Percentiles rank a stretch among this genome's conserved stretches.
Conservation (phyloP, 2,888 invertebrate species). For the Cosmopolites sordidus region DNA sequence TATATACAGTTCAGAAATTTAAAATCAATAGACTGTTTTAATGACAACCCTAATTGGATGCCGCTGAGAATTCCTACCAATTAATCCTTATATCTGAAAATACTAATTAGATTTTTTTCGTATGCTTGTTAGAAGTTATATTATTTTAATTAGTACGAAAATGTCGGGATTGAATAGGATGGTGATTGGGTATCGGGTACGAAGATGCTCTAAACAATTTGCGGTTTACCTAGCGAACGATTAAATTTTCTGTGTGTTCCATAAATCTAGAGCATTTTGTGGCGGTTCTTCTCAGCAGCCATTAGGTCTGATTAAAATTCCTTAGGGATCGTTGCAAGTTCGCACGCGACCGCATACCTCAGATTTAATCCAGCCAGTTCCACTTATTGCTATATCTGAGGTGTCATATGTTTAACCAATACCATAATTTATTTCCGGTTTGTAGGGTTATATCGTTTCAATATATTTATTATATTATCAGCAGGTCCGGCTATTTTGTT, state of each 20-base stretch:
- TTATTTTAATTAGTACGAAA: no score
- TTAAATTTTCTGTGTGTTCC: conserved; percentile 21
- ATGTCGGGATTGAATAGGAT: no score
- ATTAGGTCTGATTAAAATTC: conserved; percentile 25
- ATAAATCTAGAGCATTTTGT: conserved; percentile 22
- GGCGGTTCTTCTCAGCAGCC: conserved; percentile 17
- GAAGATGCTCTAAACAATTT: conserved; percentile 19
- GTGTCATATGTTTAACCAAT: not conserved
- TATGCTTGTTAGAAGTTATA: no score
- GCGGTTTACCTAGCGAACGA: conserved; percentile 21
- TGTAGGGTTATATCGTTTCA: no score
- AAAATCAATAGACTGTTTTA: conserved; percentile 4
- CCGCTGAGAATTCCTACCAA: conserved; percentile 1
- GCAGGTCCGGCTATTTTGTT: no score
- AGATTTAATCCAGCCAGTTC: conserved; percentile 5
- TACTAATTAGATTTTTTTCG: not conserved
- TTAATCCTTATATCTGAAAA: not conserved
- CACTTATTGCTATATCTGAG: not conserved
- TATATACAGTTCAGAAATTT: not conserved
- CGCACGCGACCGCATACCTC: conserved; percentile 17
- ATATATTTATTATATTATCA: no score
- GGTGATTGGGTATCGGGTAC: conserved; percentile 2
- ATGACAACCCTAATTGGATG: not conserved
- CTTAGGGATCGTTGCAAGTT: conserved; percentile 14
- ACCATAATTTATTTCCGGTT: not conserved